phyloP scores from a whole-genome alignment of 2,113 vertebrate genomes.

The Ploceus nigricollis region DNA sequence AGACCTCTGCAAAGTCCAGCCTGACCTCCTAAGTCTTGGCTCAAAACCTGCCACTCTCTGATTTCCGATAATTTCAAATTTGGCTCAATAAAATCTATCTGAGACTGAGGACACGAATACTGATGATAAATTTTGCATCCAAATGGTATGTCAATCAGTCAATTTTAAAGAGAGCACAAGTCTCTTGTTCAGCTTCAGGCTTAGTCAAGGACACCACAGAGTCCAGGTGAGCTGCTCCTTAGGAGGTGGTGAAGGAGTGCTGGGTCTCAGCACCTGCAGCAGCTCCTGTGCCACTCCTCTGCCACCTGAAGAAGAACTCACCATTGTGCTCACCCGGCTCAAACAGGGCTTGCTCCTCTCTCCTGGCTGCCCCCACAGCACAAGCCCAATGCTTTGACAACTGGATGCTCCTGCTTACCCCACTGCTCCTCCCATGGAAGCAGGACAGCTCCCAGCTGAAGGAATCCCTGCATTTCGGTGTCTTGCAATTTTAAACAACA shows the following conservation, averaged over 20 bases:
- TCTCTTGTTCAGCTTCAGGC: not conserved
- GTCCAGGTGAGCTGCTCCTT: not conserved
- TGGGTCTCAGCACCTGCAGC: not conserved
- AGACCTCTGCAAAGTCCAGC: not conserved
- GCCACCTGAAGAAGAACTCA: not conserved
- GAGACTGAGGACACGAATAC: slow-evolving; percentile 15
- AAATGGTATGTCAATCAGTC: not conserved
- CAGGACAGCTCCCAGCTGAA: not conserved
- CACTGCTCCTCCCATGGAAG: fast-evolving
- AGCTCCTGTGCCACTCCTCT: not conserved
- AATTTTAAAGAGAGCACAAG: not conserved
- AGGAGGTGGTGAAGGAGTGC: not conserved
- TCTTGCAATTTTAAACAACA: not conserved
- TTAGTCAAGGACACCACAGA: not conserved
- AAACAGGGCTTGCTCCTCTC: not conserved
- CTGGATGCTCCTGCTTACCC: not conserved
- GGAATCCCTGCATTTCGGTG: not conserved
- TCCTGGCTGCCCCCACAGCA: not conserved
- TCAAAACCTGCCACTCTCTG: not conserved
- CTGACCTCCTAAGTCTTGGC: not conserved
- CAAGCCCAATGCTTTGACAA: not conserved
- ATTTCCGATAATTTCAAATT: not conserved
- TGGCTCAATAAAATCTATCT: slow-evolving; percentile 8
- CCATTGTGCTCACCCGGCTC: not conserved
- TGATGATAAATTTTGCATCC: slow-evolving; percentile 33